Base-by-base conservation (phyloP, 2,888 invertebrate species). In the Boloria euphrosyne region DNA sequence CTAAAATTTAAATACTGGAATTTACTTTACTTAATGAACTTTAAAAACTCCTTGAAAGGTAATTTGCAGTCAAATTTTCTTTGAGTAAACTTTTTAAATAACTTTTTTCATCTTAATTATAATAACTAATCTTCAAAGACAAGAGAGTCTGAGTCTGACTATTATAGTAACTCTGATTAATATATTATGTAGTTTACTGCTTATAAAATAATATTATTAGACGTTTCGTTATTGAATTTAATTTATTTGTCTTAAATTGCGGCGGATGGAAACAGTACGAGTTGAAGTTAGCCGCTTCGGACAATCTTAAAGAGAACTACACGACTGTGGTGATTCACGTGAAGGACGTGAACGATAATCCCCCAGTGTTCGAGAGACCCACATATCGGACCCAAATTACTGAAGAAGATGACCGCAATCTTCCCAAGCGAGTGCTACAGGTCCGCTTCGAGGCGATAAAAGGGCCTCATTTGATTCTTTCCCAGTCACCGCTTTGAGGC, bases 311-410 rank as follows among this genome's bases (percentile, higher is more conserved):
- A 93, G 98, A 98, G 92, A 98, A 98, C 94, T 97, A 97, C 93
- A 98, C 98, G 52, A 98, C 97, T 50, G 98, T 98, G 75, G 98
- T 98, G 82, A 98, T 98, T 82, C 97, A 98, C 90, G 97, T 98
- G 79, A 98, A 98, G 92, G 98, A 99, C 88, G 98, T 98, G 75
- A 99, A 99, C 91, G 99, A 99, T 94, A 99, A 99, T 93, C 97
- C 98, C 53, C 99, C 99, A 3, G 97, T 97, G 76, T 99, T 99
- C 91, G 97, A 98, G 90, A 93, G 98, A 74, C 98, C 98, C 62
- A 97, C 97, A 66, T 98, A 98, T 93, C 95, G 97, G 82, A 97
- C 98, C 61, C 98, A 98, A 93, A 98, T 98, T 90, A 98, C 98
- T 52, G 98, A 98, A 90, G 98, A 98, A 89, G 98, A 98, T 85